Percentiles rank a stretch among this genome's conserved stretches.
Conservation (phyloP, 2,888 invertebrate genomes). For the Lamellibrachia columna region DNA sequence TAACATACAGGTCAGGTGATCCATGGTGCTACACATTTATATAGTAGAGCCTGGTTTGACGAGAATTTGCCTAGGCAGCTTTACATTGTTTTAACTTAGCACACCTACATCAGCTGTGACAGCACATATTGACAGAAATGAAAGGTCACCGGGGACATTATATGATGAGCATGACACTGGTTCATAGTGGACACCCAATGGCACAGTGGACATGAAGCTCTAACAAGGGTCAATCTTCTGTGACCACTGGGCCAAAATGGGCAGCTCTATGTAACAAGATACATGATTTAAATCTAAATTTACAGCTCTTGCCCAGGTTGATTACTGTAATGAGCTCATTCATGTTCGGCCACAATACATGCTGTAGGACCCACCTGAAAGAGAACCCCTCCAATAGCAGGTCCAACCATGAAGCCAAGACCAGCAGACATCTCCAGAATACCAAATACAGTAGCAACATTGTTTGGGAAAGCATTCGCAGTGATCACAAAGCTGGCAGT, state of each 20-base stretch:
- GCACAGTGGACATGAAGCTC: no score
- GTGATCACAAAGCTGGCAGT: conserved; percentile 85
- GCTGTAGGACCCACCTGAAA: conserved; percentile 66
- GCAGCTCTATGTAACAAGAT: not conserved
- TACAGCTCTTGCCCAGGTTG: no score
- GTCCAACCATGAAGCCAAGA: conserved; percentile 86
- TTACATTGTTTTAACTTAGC: no score
- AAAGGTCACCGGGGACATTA: no score
- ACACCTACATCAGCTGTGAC: no score
- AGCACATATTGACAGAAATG: no score
- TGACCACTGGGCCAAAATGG: no score
- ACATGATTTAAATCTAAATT: not conserved
- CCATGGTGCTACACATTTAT: not conserved
- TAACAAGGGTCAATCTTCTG: no score
- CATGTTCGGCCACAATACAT: not conserved
- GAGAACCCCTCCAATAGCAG: conserved; percentile 86
- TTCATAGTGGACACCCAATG: no score
- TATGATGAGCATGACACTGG: no score
- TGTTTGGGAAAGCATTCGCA: conserved; percentile 86
- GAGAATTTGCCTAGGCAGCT: no score
- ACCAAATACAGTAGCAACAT: conserved; percentile 82
- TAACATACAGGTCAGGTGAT: not conserved
- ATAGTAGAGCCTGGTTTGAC: not conserved
- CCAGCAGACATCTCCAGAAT: conserved; percentile 79
- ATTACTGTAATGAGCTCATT: no score